Conservation (phyloP, 2,113 vertebrate species). For the Acrocephalus arundinaceus region DNA sequence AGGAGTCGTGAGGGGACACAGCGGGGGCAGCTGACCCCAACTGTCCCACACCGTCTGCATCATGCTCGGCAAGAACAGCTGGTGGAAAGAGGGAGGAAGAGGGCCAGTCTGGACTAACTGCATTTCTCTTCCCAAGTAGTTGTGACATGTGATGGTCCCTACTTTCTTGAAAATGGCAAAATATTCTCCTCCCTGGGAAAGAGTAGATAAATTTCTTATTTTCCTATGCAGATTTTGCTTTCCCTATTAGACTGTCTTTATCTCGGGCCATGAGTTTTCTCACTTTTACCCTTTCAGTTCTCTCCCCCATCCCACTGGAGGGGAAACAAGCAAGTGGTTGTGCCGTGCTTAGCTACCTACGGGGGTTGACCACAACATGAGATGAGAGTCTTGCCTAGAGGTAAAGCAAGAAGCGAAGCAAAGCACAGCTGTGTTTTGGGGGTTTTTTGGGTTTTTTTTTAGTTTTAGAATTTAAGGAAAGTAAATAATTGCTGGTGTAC, state of each 20-base stretch:
- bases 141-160: no score
- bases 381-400: background rate
- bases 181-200: background rate
- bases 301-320: rapidly evolving
- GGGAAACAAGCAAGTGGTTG: rapidly evolving
- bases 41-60: rapidly evolving
- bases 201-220: background rate
- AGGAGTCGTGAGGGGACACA: rapidly evolving
- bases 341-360: background rate
- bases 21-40: background rate
- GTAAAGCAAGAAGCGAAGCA: background rate
- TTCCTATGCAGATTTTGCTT: background rate
- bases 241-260: background rate
- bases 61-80: background rate
- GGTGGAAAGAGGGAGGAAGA: rapidly evolving
- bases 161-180: background rate
- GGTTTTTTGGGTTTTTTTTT: no score
- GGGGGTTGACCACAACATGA: rapidly evolving
- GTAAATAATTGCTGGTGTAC: background rate
- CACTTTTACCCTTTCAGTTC: background rate
- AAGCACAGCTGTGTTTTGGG: background rate
- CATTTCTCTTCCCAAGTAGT: background rate
- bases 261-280: background rate
- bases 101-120: rapidly evolving
- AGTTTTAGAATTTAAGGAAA: background rate